These are phyloP conservation scores for Mesorhabditis belari DNA, from an alignment of 2,888 invertebrate species.

Conservation along the genomic window DNA sequence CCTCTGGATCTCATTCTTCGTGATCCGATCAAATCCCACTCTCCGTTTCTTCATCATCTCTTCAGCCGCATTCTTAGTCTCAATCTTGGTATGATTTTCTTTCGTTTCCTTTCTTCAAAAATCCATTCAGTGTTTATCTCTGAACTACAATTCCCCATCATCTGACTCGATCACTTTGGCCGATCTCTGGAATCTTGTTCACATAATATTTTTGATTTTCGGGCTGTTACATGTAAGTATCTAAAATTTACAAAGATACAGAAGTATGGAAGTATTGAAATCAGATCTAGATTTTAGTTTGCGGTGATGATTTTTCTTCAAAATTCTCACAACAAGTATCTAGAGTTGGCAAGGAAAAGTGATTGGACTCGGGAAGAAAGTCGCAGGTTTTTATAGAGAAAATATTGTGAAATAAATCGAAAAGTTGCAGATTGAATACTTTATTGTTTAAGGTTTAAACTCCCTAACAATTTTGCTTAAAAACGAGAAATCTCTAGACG, in stretches of 20 bases:
- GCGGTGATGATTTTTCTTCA: background rate
- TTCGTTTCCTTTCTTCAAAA: too few species aligned
- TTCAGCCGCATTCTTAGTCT: background rate
- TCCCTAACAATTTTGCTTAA: too few species aligned
- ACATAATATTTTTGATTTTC: background rate
- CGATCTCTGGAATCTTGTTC: background rate
- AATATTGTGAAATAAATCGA: too few species aligned
- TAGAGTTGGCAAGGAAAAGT: background rate
- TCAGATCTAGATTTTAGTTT: background rate
- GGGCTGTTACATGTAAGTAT: background rate
- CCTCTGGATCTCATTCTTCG: background rate
- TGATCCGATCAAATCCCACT: background rate
- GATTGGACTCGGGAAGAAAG: background rate
- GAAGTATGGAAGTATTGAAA: too few species aligned
- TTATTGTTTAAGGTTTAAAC: too few species aligned
- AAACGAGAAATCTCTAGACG: too few species aligned
- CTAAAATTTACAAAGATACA: background rate
- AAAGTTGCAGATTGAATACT: too few species aligned
- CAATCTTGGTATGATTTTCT: background rate
- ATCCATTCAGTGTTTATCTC: background rate
- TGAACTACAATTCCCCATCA: background rate
- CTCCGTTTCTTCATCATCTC: background rate
- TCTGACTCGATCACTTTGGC: background rate
- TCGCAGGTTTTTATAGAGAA: too few species aligned
- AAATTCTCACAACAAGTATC: background rate